Evolutionary conservation across 2,888 invertebrate genomes (phyloP).

Genomic region (Melinopterus prodromus): DNA sequence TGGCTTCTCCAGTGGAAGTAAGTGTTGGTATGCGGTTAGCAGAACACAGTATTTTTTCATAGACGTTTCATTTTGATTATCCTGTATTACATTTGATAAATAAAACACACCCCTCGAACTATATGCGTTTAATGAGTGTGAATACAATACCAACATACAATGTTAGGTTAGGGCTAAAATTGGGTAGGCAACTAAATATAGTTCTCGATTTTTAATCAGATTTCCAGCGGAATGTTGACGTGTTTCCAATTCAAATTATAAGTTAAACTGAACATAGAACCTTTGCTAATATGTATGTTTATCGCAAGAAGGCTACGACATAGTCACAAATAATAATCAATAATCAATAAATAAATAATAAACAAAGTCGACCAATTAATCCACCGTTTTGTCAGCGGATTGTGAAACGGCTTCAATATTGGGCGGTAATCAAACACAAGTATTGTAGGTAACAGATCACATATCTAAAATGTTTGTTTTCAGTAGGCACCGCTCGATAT

Average conservation of each 20-base stretch:
- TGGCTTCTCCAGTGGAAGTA: background rate
- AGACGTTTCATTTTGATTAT: background rate
- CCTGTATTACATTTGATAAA: background rate
- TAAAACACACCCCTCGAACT: background rate
- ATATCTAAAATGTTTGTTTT: no score
- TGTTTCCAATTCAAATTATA: background rate
- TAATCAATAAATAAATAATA: no score
- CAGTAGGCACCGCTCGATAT: no score
- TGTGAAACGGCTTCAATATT: no score
- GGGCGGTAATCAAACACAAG: no score
- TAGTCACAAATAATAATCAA: no score
- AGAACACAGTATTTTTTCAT: background rate
- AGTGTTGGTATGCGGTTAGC: background rate
- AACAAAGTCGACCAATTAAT: no score
- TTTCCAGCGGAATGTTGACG: background rate
- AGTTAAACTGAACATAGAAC: background rate
- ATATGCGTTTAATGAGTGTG: slow-evolving; percentile 4
- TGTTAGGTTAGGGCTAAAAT: background rate
- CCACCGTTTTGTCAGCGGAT: no score
- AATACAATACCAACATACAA: background rate
- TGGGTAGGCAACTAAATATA: background rate
- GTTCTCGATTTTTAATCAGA: background rate
- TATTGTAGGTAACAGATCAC: no score
- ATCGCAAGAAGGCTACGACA: no score
- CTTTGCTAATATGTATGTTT: background rate